Evolutionary conservation across 2,888 invertebrate genomes (phyloP), one percentile per base, ranked within the genome.

Genomic region (Xestia xanthographa): DNA sequence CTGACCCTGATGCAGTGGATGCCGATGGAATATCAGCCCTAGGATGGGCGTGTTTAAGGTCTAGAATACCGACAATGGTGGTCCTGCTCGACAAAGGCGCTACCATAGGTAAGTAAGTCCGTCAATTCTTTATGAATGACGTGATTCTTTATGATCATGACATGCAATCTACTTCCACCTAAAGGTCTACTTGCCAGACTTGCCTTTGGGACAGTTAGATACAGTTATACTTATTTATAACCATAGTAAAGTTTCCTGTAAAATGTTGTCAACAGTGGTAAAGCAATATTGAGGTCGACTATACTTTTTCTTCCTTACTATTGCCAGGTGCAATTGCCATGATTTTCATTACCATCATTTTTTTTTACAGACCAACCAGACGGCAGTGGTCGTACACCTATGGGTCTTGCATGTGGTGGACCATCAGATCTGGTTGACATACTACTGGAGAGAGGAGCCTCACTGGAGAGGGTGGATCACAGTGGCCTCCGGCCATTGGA

Each of bases 401-500:
- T 99, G n/a, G 99, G 99, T 91, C 97, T 99, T 80, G 99, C 99
- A 0, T 97, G 96, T 72, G 97, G 98, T 75, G 98, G 97, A 0
- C 98, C 98, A 69, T 97, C 98, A 22, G 97, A 97, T 50, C 92
- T 98, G 86, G 98, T 98, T 1, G 98, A 99, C 92, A 97, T 98
- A 81, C 93, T 99, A 77, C 96, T 99, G 75, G 99, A 99, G 87
- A 97, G 98, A 89, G 99, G 99, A 22, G 99, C 99, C 2, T 97
- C 98, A 45, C 97, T 99, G 74, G 99, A 99, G 91, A 98, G 99
- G 91, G 98, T 98, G 0, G 99, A 99, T 94, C 97, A 98, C 73
- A 98, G 98, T 89, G 99, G 99, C 14, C 98, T 99, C 97, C 97
- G 99, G 80, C 99, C 99, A 1, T 94, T 99, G 82, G 99, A 99